These are phyloP conservation scores for Phalanger gymnotis DNA, from an alignment of 2,797 vertebrate species.

Conservation along the genomic window DNA sequence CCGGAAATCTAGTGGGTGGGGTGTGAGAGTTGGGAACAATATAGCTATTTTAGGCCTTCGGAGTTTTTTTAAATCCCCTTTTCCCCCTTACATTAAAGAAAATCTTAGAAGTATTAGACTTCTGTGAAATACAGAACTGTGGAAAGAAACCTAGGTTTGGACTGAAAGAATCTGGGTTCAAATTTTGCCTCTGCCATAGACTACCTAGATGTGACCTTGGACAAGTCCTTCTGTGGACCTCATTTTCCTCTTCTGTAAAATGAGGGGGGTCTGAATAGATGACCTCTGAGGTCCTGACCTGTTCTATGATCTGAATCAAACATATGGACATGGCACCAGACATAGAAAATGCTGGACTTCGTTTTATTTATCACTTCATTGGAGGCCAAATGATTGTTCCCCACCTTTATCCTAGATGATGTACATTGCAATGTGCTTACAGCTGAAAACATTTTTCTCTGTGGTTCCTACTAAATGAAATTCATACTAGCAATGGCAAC, in stretches of 20 bases:
- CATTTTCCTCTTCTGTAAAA: background rate
- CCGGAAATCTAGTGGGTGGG: slow-evolving; percentile 21
- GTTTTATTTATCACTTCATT: background rate
- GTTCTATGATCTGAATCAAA: background rate
- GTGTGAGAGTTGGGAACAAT: slow-evolving; percentile 36
- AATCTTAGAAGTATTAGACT: slow-evolving; percentile 1
- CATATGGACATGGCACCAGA: background rate
- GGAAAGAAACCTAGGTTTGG: background rate
- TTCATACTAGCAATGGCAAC: background rate
- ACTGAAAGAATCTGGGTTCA: background rate
- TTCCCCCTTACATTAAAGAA: slow-evolving; percentile 32
- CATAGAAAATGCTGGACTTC: background rate
- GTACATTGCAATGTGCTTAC: background rate
- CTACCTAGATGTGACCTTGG: slow-evolving; percentile 7
- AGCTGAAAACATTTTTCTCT: background rate
- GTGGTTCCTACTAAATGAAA: background rate
- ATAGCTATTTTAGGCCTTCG: slow-evolving; percentile 19
- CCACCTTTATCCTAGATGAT: background rate
- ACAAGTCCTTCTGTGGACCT: background rate
- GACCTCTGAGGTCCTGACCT: background rate
- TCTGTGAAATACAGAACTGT: background rate
- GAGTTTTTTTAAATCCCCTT: background rate
- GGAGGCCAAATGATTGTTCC: background rate
- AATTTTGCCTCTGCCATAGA: background rate
- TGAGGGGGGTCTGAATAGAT: background rate